phyloP scores from a whole-genome alignment of 30 jellyfish, hydroid and myxozoan genomes.

The Aurelia aurita complex sp. Pacific region DNA sequence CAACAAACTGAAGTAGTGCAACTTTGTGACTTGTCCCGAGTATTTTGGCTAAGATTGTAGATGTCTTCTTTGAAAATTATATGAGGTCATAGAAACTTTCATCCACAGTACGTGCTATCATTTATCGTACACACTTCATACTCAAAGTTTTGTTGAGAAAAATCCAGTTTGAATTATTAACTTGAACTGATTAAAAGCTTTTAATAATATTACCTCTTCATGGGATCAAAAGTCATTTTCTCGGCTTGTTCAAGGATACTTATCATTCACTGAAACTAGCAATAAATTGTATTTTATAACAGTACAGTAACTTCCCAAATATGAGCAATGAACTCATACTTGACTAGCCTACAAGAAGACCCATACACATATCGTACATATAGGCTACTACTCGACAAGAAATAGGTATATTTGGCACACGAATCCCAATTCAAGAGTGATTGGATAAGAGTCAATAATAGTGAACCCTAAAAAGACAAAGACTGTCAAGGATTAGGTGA shows the following conservation, averaged over 20 bases:
- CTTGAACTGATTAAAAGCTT: neutral
- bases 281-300: neutral
- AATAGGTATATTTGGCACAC: neutral
- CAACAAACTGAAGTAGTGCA: no score
- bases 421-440: neutral
- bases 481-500: neutral
- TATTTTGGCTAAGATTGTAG: neutral
- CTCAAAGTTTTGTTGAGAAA: neutral
- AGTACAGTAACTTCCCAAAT: neutral
- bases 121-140: constrained; percentile 8
- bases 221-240: neutral
- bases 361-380: neutral
- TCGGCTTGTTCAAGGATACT: neutral
- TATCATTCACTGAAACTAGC: neutral
- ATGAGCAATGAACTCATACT: neutral
- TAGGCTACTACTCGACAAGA: neutral
- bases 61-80: neutral
- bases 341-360: no score
- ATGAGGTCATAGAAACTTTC: constrained; percentile 7
- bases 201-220: neutral
- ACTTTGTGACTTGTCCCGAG: no score
- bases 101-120: constrained; percentile 1
- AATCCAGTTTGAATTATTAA: constrained; percentile 1
- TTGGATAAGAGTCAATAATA: neutral
- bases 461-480: neutral